Evolutionary conservation across 1,140 invertebrate genomes (phyloP).

Genomic region (Phocides pigmalion): DNA sequence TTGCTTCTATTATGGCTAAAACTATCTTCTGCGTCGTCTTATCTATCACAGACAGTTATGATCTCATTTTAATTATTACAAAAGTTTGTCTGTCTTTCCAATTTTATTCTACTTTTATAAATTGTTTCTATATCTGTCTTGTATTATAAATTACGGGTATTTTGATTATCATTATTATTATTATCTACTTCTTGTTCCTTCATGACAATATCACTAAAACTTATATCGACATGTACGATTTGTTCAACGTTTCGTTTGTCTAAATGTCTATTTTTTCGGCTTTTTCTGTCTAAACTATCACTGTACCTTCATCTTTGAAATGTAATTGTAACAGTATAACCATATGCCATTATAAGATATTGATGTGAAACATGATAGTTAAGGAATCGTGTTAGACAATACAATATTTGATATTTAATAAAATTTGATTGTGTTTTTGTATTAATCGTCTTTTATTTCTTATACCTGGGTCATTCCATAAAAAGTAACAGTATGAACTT

Average conservation of each 20-base stretch:
- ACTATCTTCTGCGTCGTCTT: slow-evolving; percentile 12
- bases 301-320: slow-evolving; percentile 58
- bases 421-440: slow-evolving; percentile 83
- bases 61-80: slow-evolving; percentile 16
- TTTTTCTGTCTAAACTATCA: slow-evolving; percentile 54
- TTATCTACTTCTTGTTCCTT: slow-evolving; percentile 75
- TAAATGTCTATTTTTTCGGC: slow-evolving; percentile 42
- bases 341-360: slow-evolving; percentile 70
- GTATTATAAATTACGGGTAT: slow-evolving; percentile 46
- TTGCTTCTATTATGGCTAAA: slow-evolving; percentile 19
- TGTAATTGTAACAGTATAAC: slow-evolving; percentile 74
- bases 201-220: slow-evolving; percentile 67
- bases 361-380: slow-evolving; percentile 82
- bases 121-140: slow-evolving; percentile 4
- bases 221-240: slow-evolving; percentile 8
- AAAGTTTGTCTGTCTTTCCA: slow-evolving; percentile 1
- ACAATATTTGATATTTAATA: slow-evolving; percentile 84
- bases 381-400: slow-evolving; percentile 83
- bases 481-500: too few species aligned
- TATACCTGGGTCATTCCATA: not conserved
- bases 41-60: slow-evolving; percentile 3
- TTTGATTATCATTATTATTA: slow-evolving; percentile 32
- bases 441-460: slow-evolving; percentile 60
- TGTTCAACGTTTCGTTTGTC: slow-evolving; percentile 5
- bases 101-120: slow-evolving; percentile 5